Conservation (phyloP, 2,888 invertebrate species). For the Chrysomela aeneicollis region DNA sequence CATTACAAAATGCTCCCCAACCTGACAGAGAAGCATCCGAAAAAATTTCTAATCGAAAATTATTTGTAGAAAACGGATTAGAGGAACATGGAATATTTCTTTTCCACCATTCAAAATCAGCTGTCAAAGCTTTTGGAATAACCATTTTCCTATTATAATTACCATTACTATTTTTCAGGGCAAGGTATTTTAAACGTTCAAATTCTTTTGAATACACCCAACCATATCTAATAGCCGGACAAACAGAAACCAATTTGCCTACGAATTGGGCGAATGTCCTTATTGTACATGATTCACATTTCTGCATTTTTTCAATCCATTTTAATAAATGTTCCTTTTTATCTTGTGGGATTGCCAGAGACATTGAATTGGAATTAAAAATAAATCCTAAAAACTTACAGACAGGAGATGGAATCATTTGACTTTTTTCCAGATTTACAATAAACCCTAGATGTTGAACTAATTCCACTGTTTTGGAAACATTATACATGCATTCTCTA, state of each 20-base stretch:
- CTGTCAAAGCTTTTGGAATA: no score
- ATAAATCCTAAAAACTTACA: not conserved
- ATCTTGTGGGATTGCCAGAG: not conserved
- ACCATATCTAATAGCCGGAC: not conserved
- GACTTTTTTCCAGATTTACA: not conserved
- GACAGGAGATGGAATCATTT: not conserved
- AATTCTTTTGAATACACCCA: not conserved
- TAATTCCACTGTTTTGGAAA: not conserved
- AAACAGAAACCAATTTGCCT: not conserved
- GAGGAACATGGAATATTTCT: no score
- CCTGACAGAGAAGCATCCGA: constrained; percentile 42
- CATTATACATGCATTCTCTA: not conserved
- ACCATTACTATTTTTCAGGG: not conserved
- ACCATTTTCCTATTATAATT: no score
- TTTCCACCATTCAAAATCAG: no score
- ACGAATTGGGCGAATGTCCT: not conserved
- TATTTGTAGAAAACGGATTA: no score
- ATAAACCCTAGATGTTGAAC: not conserved
- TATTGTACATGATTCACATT: not conserved
- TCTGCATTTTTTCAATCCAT: no score
- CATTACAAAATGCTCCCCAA: constrained; percentile 38
- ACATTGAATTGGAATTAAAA: not conserved
- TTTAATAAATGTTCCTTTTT: not conserved
- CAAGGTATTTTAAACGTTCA: not conserved
- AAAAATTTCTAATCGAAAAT: constrained; percentile 39